These are phyloP conservation scores for Halichoeres trimaculatus DNA, from an alignment of 2,113 vertebrate genomes.

Conservation along the genomic window DNA sequence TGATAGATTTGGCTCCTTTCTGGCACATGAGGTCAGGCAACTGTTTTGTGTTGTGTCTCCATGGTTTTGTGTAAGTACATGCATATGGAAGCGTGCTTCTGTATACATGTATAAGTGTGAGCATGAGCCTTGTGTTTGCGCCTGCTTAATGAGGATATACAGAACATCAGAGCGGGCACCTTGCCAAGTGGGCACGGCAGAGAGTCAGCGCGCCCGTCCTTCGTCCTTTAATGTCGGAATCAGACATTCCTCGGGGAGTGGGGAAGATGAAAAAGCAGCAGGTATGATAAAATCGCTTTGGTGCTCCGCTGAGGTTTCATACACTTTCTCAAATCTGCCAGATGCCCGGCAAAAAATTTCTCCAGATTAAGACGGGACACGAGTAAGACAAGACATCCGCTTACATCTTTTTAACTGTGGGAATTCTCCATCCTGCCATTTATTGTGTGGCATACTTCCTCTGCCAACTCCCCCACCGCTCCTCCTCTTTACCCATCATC, in stretches of 20 bases:
- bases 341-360: neutral
- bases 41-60: conserved; percentile 26
- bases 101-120: conserved; percentile 25
- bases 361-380: conserved; percentile 5
- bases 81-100: conserved; percentile 39
- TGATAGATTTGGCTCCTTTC: conserved; percentile 14
- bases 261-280: conserved; percentile 46
- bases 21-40: conserved; percentile 4
- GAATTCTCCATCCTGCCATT: conserved; percentile 65
- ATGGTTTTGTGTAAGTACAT: neutral
- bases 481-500: conserved; percentile 66
- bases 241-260: conserved; percentile 42
- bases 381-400: conserved; percentile 43
- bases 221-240: conserved; percentile 53
- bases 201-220: conserved; percentile 24
- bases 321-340: neutral
- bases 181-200: conserved; percentile 59
- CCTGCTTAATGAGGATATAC: conserved; percentile 67
- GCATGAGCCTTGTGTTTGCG: conserved; percentile 39
- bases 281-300: conserved; percentile 33
- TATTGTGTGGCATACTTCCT: conserved; percentile 72
- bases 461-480: conserved; percentile 66
- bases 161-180: conserved; percentile 60
- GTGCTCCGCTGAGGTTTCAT: conserved; percentile 19
- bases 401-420: conserved; percentile 50